Evolutionary conservation across 2,888 invertebrate species (phyloP), one percentile per base, ranked within the genome.

Genomic region (Kryphioiulus occultus): DNA sequence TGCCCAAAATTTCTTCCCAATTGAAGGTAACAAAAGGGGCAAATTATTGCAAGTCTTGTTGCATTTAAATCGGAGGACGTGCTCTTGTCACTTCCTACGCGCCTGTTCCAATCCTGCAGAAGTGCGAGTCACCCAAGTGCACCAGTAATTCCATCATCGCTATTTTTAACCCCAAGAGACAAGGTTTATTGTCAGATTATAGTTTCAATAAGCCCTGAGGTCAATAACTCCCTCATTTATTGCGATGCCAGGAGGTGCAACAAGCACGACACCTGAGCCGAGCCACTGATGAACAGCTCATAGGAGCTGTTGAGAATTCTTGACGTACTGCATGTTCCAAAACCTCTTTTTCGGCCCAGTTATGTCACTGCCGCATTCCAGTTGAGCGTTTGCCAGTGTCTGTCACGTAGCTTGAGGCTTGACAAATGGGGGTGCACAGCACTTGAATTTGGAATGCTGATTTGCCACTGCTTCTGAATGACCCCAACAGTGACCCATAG

Each of bases 171-270:
- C n/a, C n/a, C 53, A 53, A n/a, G 19, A 53, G 53, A 53, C 53
- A 53, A 53, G 53, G 53, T 53, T 53, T 53, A 17, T 53, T 53
- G 19, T 53, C 53, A 53, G 53, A 53, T 53, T 47, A 47, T n/a
- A 53, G 53, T 53, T 53, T 53, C 53, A 53, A 53, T 53, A 53
- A 53, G 53, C n/a, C 53, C 53, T 53, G 53, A n/a, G 53, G 53
- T 53, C 53, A 53, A 53, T 53, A 53, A 53, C 53, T 53, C 53
- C 2, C 5, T 1, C 53, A 19, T 53, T 53, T 53, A n/a, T 53
- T 19, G n/a, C n/a, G 19, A 53, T 53, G n/a, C 4, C 53, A 53
- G 53, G 2, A 53, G 53, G 53, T 53, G 53, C 53, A n/a, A 53
- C 19, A 53, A n/a, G 53, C 53, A 53, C 53, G 53, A 53, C 53